Evolutionary conservation across 2,888 invertebrate species (phyloP).

Genomic region (Leptopterna dolabrata): DNA sequence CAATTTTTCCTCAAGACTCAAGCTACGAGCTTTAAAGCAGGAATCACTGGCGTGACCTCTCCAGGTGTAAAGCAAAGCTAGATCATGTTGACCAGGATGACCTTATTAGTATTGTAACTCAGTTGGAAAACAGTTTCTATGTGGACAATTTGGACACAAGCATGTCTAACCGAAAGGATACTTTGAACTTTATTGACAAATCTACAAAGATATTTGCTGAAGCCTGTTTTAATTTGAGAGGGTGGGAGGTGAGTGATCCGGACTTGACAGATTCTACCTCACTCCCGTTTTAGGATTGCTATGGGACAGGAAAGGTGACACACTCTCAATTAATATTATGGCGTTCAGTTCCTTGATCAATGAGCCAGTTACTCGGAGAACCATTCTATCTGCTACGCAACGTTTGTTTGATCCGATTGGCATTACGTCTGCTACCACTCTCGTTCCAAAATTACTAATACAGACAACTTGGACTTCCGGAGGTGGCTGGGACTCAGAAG

Average conservation of each 20-base stretch:
- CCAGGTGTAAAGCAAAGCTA: neutral
- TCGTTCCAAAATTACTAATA: too few relatives aligned
- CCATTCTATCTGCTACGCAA: neutral
- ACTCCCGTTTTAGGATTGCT: too few relatives aligned
- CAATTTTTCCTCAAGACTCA: too few relatives aligned
- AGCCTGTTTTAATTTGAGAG: neutral
- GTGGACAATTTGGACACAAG: conserved; percentile 4
- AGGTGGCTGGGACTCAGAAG: too few relatives aligned
- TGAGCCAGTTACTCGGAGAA: neutral
- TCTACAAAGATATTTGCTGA: neutral
- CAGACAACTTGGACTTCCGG: too few relatives aligned
- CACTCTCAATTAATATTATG: too few relatives aligned
- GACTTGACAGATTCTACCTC: too few relatives aligned
- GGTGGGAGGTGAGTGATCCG: neutral
- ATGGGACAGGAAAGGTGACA: too few relatives aligned
- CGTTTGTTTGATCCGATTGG: neutral
- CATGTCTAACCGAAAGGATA: neutral
- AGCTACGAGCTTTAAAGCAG: conserved; percentile 43
- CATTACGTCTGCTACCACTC: neutral
- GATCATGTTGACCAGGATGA: neutral
- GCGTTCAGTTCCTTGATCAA: too few relatives aligned
- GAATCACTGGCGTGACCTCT: neutral
- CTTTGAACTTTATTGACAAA: neutral
- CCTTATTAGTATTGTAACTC: neutral
- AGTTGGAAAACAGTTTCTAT: conserved; percentile 35